Conservation (phyloP, 2,888 invertebrate genomes). For the Isotomurus palustris region DNA sequence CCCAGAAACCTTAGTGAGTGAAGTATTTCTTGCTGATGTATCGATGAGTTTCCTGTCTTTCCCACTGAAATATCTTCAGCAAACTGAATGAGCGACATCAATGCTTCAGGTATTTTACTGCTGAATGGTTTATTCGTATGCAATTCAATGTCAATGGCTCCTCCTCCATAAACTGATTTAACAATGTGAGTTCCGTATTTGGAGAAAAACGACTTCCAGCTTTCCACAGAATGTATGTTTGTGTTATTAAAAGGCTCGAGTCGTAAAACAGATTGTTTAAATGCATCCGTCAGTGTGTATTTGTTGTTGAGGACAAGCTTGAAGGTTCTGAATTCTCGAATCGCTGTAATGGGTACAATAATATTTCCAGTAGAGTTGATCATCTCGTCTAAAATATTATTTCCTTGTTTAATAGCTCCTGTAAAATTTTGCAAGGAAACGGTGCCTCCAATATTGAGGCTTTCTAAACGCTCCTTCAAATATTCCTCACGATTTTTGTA, state of each 20-base stretch:
- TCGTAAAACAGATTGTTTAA: background rate
- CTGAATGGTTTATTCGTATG: background rate
- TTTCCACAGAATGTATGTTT: constrained; percentile 5
- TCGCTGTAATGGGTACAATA: constrained; percentile 6
- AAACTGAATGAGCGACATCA: background rate
- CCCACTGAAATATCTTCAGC: background rate
- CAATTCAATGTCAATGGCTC: constrained; percentile 1
- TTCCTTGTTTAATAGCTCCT: constrained; percentile 4
- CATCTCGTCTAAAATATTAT: background rate
- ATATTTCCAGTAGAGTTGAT: constrained; percentile 5
- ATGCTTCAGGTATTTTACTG: background rate
- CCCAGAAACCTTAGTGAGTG: constrained; percentile 2
- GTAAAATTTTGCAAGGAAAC: background rate
- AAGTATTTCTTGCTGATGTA: background rate
- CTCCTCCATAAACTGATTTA: constrained; percentile 12
- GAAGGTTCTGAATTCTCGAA: constrained; percentile 16
- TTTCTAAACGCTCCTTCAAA: background rate
- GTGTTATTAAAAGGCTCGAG: constrained; percentile 5
- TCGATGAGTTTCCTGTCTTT: background rate
- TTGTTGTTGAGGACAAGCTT: constrained; percentile 20
- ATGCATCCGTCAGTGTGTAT: constrained; percentile 1
- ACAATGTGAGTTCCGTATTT: constrained; percentile 23
- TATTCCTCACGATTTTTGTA: constrained; percentile 9
- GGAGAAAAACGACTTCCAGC: constrained; percentile 14
- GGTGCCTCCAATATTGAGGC: constrained; percentile 14